Conservation (phyloP, 1,140 invertebrate genomes). For the Melanaphis sacchari region DNA sequence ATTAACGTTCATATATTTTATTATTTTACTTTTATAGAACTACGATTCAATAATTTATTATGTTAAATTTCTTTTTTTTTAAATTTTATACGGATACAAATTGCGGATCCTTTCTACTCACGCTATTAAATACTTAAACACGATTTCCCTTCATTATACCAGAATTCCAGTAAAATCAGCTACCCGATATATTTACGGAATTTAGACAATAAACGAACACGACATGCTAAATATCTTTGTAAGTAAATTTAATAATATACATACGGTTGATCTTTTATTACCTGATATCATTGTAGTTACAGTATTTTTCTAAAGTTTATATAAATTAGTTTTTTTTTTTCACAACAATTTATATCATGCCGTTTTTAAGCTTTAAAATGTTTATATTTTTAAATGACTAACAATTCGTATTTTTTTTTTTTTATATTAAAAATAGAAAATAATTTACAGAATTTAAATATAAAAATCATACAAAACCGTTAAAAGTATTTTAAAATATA, state of each 20-base stretch:
- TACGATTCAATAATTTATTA: background rate
- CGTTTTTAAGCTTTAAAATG: too few species aligned
- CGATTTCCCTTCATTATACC: background rate
- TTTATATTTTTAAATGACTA: too few species aligned
- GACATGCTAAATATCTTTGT: background rate
- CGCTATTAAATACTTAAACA: background rate
- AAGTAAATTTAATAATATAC: background rate
- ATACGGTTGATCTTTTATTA: background rate
- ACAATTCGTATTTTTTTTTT: background rate
- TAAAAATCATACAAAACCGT: too few species aligned
- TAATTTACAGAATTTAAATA: too few species aligned
- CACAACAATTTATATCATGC: background rate
- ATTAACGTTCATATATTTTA: background rate
- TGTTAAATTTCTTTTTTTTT: background rate
- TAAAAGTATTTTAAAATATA: background rate
- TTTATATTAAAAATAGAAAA: background rate
- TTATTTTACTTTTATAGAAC: background rate
- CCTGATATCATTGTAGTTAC: background rate
- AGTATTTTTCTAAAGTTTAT: background rate
- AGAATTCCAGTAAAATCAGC: background rate
- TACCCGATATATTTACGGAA: background rate
- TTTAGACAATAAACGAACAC: background rate
- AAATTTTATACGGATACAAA: background rate
- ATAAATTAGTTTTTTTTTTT: background rate
- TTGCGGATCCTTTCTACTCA: background rate